A percentile compares a stretch with the other conserved stretches of the same genome.
Evolutionary conservation across 1,140 invertebrate species (phyloP).

Genomic region (Scaptomyza montana): DNA sequence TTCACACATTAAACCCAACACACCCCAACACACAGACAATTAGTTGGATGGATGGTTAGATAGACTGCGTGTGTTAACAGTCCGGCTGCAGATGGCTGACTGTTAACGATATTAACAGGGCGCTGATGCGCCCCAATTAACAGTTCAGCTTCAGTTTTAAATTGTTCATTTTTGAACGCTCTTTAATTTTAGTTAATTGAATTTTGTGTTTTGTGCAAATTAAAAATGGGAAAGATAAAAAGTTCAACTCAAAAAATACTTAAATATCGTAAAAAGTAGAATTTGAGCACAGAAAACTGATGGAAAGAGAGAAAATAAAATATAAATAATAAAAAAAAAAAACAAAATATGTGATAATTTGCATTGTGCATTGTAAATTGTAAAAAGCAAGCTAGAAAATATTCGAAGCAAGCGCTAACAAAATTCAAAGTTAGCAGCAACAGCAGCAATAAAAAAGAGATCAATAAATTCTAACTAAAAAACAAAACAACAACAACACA

Average conservation of each 20-base stretch:
- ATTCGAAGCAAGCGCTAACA: slow-evolving; percentile 44
- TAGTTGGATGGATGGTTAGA: slow-evolving; percentile 9
- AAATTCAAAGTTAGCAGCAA: slow-evolving; percentile 25
- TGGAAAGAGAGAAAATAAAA: not conserved
- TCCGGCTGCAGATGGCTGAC: slow-evolving; percentile 55
- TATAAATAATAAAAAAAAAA: slow-evolving; percentile 26
- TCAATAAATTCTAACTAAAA: slow-evolving; percentile 25
- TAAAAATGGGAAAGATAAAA: slow-evolving; percentile 14
- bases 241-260: slow-evolving; percentile 72
- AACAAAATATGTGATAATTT: slow-evolving; percentile 81
- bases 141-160: slow-evolving; percentile 40
- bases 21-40: slow-evolving; percentile 17
- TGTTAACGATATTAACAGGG: slow-evolving; percentile 55
- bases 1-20: slow-evolving; percentile 24
- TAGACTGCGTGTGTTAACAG: slow-evolving; percentile 70
- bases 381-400: slow-evolving; percentile 60
- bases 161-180: slow-evolving; percentile 31
- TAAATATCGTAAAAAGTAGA: slow-evolving; percentile 62
- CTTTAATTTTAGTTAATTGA: slow-evolving; percentile 49
- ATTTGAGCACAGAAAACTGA: slow-evolving; percentile 47
- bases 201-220: slow-evolving; percentile 50
- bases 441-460: slow-evolving; percentile 8
- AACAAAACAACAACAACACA: too few species aligned
- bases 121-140: slow-evolving; percentile 59
- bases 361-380: slow-evolving; percentile 83